Evolutionary conservation across 2,113 vertebrate species (phyloP).

Genomic region (Forbesichthys agassizii): DNA sequence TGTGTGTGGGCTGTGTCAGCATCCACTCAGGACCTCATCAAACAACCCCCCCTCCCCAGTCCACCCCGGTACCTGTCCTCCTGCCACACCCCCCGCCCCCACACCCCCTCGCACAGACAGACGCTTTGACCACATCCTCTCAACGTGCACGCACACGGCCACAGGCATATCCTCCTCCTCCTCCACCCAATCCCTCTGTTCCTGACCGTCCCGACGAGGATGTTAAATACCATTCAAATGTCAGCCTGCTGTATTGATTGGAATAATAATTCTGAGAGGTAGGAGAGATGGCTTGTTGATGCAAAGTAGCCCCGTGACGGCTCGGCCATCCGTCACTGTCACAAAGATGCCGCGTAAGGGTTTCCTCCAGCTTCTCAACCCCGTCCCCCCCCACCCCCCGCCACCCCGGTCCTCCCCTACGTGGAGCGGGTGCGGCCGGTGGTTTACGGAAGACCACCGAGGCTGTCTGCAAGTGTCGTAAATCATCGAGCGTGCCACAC

Average conservation of each 20-base stretch:
- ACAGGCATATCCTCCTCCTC: conserved; percentile 20
- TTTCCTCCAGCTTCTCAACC: conserved; percentile 41
- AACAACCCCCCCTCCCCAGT: conserved; percentile 43
- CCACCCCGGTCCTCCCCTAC: neutral
- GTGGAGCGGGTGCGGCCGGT: conserved; percentile 28
- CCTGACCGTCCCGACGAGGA: conserved; percentile 57
- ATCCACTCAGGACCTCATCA: conserved; percentile 72
- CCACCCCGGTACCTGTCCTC: conserved; percentile 9
- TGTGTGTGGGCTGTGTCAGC: conserved; percentile 67
- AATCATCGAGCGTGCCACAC: conserved; percentile 55
- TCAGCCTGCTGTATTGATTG: conserved; percentile 73
- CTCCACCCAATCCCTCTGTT: conserved; percentile 13
- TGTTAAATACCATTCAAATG: conserved; percentile 80
- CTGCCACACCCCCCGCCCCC: conserved; percentile 22
- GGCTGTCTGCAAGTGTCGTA: conserved; percentile 62
- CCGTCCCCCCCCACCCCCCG: neutral
- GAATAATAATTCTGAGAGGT: conserved; percentile 77
- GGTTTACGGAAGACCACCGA: conserved; percentile 65
- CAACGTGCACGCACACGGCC: conserved; percentile 40
- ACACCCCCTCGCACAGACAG: conserved; percentile 18
- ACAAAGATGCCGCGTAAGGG: conserved; percentile 74
- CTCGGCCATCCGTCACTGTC: conserved; percentile 71
- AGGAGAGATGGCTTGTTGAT: conserved; percentile 68
- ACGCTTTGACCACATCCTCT: conserved; percentile 47
- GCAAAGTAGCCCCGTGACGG: conserved; percentile 64